Conservation (phyloP, 1,140 invertebrate species). For the Meloidogyne exigua region DNA sequence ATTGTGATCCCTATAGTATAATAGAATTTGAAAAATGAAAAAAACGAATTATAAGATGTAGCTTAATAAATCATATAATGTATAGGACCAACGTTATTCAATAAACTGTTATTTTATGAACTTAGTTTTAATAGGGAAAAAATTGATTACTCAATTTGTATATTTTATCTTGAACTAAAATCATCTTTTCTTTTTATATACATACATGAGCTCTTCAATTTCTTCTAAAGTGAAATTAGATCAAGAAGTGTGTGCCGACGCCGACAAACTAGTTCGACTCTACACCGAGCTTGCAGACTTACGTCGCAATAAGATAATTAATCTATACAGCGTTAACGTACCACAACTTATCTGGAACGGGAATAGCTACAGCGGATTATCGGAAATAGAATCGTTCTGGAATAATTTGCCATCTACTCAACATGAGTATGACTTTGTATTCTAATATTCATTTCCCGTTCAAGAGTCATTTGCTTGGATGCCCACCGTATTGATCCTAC, state of each 20-base stretch:
- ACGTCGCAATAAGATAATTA: neutral
- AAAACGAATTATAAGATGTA: neutral
- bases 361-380: constrained; percentile 3
- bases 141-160: no score
- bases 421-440: constrained; percentile 14
- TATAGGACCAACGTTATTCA: no score
- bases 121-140: no score
- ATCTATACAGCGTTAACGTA: neutral
- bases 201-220: constrained; percentile 4
- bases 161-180: no score
- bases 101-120: no score
- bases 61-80: no score
- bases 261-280: constrained; percentile 18
- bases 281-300: constrained; percentile 22
- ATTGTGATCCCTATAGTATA: neutral
- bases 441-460: neutral
- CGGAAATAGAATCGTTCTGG: constrained; percentile 12
- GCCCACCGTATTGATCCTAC: constrained; percentile 23
- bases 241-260: constrained; percentile 21
- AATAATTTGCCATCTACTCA: constrained; percentile 8
- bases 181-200: no score
- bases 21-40: neutral
- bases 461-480: constrained; percentile 18
- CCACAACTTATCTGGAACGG: constrained; percentile 23
- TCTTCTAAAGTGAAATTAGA: constrained; percentile 16